Percentiles rank a stretch among this genome's conserved stretches.
phyloP scores from a whole-genome alignment of 2,888 invertebrate genomes.

The Tortrix viridana region DNA sequence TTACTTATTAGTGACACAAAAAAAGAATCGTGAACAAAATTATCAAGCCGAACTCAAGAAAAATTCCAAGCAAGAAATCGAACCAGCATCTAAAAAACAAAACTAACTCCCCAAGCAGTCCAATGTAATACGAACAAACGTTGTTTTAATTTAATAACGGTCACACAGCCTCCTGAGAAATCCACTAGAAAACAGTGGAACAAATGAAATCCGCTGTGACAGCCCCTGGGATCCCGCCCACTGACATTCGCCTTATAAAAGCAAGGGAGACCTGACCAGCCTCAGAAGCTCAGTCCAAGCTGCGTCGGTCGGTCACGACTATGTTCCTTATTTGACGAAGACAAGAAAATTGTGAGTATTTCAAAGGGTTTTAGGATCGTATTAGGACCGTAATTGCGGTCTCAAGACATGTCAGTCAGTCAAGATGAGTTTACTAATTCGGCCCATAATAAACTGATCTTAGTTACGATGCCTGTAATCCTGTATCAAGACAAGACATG shows the following conservation, averaged over 20 bases:
- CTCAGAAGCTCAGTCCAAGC: conserved; percentile 51
- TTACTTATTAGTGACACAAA: too few relatives aligned
- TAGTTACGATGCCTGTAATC: too few relatives aligned
- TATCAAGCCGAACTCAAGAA: background rate
- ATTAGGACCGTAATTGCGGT: too few relatives aligned
- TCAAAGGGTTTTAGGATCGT: background rate
- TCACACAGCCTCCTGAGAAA: conserved; percentile 55
- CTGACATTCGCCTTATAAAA: conserved; percentile 65
- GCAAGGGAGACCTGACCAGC: conserved; percentile 43
- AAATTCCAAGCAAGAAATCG: conserved; percentile 16
- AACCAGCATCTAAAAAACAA: conserved; percentile 34
- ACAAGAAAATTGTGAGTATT: conserved; percentile 27
- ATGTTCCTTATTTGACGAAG: conserved; percentile 31
- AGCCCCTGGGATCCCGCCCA: conserved; percentile 67
- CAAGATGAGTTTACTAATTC: too few relatives aligned
- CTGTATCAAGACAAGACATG: too few relatives aligned
- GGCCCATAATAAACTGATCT: too few relatives aligned
- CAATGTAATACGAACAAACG: conserved; percentile 66
- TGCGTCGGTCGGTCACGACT: conserved; percentile 5
- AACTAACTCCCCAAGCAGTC: conserved; percentile 55
- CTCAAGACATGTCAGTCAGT: too few relatives aligned
- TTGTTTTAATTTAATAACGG: conserved; percentile 82
- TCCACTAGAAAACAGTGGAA: conserved; percentile 54
- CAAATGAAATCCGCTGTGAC: conserved; percentile 61
- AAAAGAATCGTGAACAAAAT: too few relatives aligned